Conservation (phyloP, 2,113 vertebrate genomes). For the Pollachius pollachius region DNA sequence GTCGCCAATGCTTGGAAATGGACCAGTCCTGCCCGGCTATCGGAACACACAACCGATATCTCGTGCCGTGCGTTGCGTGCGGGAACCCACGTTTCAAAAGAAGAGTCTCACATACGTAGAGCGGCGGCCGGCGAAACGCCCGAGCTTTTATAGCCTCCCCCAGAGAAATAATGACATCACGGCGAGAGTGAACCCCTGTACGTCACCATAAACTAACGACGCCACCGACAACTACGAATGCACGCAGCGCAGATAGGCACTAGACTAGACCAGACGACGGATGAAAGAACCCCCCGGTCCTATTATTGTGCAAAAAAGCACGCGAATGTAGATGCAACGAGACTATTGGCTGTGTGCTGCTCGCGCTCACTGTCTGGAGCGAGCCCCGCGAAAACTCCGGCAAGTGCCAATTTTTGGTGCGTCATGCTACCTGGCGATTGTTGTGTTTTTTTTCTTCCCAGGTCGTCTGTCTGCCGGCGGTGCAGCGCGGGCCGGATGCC, state of each 20-base stretch:
- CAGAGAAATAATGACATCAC: slow-evolving; percentile 60
- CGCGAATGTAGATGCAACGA: too few relatives aligned
- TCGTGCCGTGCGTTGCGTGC: too few relatives aligned
- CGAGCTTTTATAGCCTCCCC: neutral
- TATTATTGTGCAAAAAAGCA: too few relatives aligned
- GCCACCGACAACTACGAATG: slow-evolving; percentile 9
- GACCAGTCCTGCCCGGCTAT: too few relatives aligned
- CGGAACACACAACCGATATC: too few relatives aligned
- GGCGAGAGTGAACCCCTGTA: slow-evolving; percentile 15
- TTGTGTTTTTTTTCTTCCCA: slow-evolving; percentile 1
- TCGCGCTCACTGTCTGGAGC: neutral
- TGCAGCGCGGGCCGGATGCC: neutral
- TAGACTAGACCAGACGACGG: neutral
- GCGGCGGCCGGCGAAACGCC: too few relatives aligned
- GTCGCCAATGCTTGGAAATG: too few relatives aligned
- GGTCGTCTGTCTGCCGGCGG: slow-evolving; percentile 25
- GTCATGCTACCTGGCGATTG: slow-evolving; percentile 56
- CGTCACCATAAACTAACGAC: neutral
- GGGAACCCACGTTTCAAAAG: neutral
- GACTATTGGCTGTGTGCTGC: neutral
- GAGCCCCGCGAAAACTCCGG: slow-evolving; percentile 20
- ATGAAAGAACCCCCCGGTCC: too few relatives aligned
- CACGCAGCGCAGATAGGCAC: slow-evolving; percentile 7
- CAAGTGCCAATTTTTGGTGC: slow-evolving; percentile 45
- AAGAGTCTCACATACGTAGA: neutral